These are phyloP conservation scores for Atherinosoma microstoma DNA, from an alignment of 2,797 vertebrate species.

Conservation along the genomic window DNA sequence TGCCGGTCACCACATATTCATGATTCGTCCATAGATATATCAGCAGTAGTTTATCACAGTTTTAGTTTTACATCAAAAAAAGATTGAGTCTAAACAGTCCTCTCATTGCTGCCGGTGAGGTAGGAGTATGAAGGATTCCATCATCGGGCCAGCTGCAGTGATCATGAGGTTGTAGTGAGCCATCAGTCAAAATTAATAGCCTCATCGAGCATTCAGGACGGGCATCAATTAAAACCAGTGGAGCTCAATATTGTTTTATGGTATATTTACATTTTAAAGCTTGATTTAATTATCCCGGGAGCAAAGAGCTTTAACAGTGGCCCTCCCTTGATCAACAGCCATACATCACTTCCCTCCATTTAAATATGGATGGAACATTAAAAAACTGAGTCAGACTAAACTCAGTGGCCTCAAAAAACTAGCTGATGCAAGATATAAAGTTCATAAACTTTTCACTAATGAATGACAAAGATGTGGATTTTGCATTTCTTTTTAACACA, in stretches of 20 bases:
- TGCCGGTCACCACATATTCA: neutral
- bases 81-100: neutral
- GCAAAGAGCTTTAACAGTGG: slow-evolving; percentile 58
- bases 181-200: slow-evolving; percentile 81
- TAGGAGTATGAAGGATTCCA: slow-evolving; percentile 33
- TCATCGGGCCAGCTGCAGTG: slow-evolving; percentile 49
- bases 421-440: slow-evolving; percentile 10
- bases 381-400: slow-evolving; percentile 31
- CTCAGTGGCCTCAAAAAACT: slow-evolving; percentile 20
- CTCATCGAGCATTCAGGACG: slow-evolving; percentile 69
- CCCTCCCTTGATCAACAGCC: slow-evolving; percentile 60
- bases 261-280: slow-evolving; percentile 84
- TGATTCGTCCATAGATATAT: slow-evolving; percentile 1
- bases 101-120: slow-evolving; percentile 13
- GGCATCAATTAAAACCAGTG: slow-evolving; percentile 80
- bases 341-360: slow-evolving; percentile 64
- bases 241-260: slow-evolving; percentile 83
- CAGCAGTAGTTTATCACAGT: neutral
- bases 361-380: slow-evolving; percentile 56
- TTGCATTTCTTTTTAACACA: neutral
- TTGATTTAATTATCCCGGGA: slow-evolving; percentile 80
- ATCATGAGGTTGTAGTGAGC: slow-evolving; percentile 58
- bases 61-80: slow-evolving; percentile 14
- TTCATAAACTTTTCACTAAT: slow-evolving; percentile 9
- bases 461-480: neutral